Evolutionary conservation across 2,797 vertebrate species (phyloP).

Genomic region (Cossypha caffra): DNA sequence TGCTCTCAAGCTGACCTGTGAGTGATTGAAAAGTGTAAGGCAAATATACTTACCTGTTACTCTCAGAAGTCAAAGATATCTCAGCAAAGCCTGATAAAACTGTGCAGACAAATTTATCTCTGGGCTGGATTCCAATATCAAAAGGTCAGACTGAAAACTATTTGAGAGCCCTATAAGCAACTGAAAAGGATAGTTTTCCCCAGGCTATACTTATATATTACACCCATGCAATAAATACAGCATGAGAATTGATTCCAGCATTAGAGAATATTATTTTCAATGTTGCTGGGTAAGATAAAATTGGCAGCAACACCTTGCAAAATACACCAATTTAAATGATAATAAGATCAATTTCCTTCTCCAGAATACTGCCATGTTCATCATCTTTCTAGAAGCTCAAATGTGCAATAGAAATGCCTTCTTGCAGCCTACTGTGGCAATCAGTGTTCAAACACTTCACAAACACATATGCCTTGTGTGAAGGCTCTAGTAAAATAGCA

Average conservation of each 20-base stretch:
- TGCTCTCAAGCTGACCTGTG: not conserved
- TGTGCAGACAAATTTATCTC: constrained; percentile 14
- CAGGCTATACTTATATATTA: not conserved
- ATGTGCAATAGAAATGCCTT: not conserved
- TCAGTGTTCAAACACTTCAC: not conserved
- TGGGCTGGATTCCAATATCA: not conserved
- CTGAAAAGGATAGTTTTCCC: not conserved
- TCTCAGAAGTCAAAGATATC: constrained; percentile 5
- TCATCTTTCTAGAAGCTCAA: not conserved
- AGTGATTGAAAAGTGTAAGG: not conserved
- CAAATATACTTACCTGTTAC: not conserved
- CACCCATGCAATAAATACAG: not conserved
- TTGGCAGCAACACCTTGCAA: not conserved
- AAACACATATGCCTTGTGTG: not conserved
- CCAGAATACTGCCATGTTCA: not conserved
- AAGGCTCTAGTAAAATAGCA: not conserved
- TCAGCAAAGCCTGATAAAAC: constrained; percentile 18
- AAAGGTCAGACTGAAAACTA: not conserved
- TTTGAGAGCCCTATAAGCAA: not conserved
- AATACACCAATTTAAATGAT: not conserved
- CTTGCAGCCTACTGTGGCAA: not conserved
- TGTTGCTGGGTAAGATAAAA: not conserved
- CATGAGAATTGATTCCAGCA: not conserved
- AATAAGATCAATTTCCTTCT: not conserved
- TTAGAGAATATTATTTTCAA: not conserved